Evolutionary conservation across 2,888 invertebrate genomes (phyloP), one percentile per base, ranked within the genome.

Genomic region (Hanleya hanleyi): DNA sequence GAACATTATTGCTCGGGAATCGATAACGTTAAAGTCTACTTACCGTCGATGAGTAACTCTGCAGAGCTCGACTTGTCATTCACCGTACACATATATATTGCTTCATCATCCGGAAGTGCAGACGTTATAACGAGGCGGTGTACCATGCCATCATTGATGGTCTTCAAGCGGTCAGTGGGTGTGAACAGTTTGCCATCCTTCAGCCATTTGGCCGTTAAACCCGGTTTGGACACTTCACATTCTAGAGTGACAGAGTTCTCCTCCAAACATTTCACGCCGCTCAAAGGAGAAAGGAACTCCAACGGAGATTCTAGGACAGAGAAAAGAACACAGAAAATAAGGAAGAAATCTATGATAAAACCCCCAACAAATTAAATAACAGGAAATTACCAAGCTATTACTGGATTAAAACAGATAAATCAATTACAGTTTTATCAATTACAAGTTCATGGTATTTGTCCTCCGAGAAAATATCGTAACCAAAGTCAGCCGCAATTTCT

Each of bases 21-120:
- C n/a, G n/a, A n/a, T n/a, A n/a, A n/a, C n/a, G n/a, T n/a, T n/a
- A n/a, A n/a, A n/a, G n/a, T n/a, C n/a, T n/a, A 75, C 78, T 78
- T 84, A 92, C 92, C 92, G 91, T 95, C 94, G 0, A 98, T 96
- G 0, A 92, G 93, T 50, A 98, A 92, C 80, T 92, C 94, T 0
- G 96, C 97, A 70, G 93, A 93, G 12, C 96, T 96, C n/a, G 77
- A 76, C 76, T 96, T 95, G 69, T 89, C 88, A 50, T 90, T 91
- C 61, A 92, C 88, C 90, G 94, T 93, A 86, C 97, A 96, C 0
- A 95, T 93, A 88, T 97, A 98, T 82, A 94, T 93, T n/a, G 96
- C 97, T 50, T 93, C 94, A 71, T 87, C 87, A 38, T 84, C 80
- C 1, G 80, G 50, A n/a, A 78, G 73, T 15, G 82, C 86, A 32